Percentiles rank a stretch among this genome's conserved stretches.
These are phyloP conservation scores for Isaurus tuberculatus DNA, from an alignment of 92 coral and sea anemone genomes.

Conservation along the genomic window DNA sequence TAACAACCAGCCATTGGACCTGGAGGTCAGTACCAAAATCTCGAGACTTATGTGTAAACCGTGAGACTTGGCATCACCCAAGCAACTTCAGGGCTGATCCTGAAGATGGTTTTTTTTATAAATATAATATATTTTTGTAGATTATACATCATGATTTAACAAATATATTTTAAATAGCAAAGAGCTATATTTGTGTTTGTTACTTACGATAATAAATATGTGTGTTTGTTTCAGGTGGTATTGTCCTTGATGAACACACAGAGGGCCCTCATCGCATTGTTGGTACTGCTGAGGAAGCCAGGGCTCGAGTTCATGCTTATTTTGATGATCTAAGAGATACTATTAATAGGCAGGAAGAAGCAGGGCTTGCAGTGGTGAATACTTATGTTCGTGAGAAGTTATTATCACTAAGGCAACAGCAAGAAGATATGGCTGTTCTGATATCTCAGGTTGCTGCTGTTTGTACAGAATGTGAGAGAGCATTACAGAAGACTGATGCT, in stretches of 20 bases:
- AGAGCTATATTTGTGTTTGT: no score
- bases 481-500: conserved; percentile 92
- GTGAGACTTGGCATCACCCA: no score
- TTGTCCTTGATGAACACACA: conserved; percentile 70
- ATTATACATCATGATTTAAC: no score
- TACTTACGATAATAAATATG: no score
- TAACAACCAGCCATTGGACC: no score
- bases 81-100: no score
- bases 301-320: conserved; percentile 87
- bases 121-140: no score
- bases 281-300: conserved; percentile 93
- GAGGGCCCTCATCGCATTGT: conserved; percentile 63
- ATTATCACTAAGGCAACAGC: conserved; percentile 93
- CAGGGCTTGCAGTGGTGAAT: conserved; percentile 96
- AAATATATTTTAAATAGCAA: no score
- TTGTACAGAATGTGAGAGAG: conserved; percentile 92
- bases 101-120: no score
- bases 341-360: conserved; percentile 96
- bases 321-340: conserved; percentile 99
- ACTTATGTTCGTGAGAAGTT: conserved; percentile 94
- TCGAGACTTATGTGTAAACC: no score
- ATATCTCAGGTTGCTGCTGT: conserved; percentile 92
- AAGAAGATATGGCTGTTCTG: conserved; percentile 98
- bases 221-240: conserved; percentile 66
- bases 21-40: no score